Percentiles rank a stretch among this genome's conserved stretches.
Evolutionary conservation across 2,113 vertebrate species (phyloP).

Genomic region (Nycticorax nycticorax): DNA sequence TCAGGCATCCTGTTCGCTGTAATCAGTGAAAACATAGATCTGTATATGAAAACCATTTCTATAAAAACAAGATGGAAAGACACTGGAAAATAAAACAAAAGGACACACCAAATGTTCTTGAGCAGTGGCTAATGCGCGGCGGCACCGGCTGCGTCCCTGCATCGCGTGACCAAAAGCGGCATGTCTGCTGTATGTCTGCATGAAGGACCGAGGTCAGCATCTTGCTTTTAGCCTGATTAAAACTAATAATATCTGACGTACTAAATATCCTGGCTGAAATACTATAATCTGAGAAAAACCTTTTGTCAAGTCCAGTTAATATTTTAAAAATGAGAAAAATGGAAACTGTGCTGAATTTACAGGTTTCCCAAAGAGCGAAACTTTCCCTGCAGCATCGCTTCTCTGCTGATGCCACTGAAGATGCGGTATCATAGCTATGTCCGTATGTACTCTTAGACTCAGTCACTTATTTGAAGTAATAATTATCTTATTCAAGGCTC

Average conservation of each 20-base stretch:
- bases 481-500: background rate
- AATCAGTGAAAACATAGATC: too few species aligned
- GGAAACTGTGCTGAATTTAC: background rate
- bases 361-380: background rate
- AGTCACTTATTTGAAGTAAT: background rate
- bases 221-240: background rate
- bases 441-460: accelerated
- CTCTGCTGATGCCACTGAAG: background rate
- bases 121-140: background rate
- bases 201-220: background rate
- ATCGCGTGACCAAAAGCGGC: background rate
- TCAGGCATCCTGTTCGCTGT: background rate
- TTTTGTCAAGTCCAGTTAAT: constrained; percentile 59
- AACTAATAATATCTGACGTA: constrained; percentile 36
- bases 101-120: accelerated
- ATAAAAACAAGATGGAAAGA: background rate
- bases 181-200: background rate
- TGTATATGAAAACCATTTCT: accelerated
- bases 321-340: background rate
- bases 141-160: background rate
- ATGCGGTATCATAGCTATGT: accelerated
- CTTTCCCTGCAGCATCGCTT: background rate
- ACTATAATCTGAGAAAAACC: constrained; percentile 27
- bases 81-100: background rate
- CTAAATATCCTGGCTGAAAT: constrained; percentile 38